phyloP scores from a whole-genome alignment of 2,888 invertebrate species.

The Perithous albicinctus region DNA sequence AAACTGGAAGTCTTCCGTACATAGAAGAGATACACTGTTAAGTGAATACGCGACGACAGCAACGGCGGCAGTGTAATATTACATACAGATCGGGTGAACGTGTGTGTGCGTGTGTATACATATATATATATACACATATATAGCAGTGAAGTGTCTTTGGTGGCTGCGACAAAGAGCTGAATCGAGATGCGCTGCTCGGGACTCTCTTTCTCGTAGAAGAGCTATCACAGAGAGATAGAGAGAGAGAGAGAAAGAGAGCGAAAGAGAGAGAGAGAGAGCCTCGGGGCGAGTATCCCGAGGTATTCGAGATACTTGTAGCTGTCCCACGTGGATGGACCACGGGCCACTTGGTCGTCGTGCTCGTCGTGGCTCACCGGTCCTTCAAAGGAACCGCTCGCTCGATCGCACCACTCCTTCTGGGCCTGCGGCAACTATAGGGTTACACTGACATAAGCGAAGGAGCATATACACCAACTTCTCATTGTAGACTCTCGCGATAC shows the following conservation, averaged over 20 bases:
- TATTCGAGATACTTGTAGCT: constrained; percentile 84
- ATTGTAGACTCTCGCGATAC: constrained; percentile 14
- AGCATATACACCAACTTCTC: constrained; percentile 52
- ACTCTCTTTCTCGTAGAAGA: constrained; percentile 68
- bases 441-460: constrained; percentile 66
- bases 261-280: no score
- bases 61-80: constrained; percentile 60
- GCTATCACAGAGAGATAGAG: constrained; percentile 72
- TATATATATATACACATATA: constrained; percentile 68
- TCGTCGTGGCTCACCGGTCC: constrained; percentile 73
- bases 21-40: constrained; percentile 57
- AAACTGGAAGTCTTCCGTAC: constrained; percentile 1
- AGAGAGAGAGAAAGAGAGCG: no score
- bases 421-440: constrained; percentile 64
- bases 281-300: constrained; percentile 76
- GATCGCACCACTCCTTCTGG: constrained; percentile 57
- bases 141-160: constrained; percentile 64
- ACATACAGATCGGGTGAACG: constrained; percentile 51
- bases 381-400: constrained; percentile 82
- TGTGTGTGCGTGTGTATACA: no score
- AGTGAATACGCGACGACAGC: constrained; percentile 49
- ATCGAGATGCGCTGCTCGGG: constrained; percentile 36
- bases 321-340: constrained; percentile 82
- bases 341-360: constrained; percentile 78
- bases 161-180: constrained; percentile 63